Conservation (phyloP, 1,140 invertebrate species). For the Drosophila mauritiana region DNA sequence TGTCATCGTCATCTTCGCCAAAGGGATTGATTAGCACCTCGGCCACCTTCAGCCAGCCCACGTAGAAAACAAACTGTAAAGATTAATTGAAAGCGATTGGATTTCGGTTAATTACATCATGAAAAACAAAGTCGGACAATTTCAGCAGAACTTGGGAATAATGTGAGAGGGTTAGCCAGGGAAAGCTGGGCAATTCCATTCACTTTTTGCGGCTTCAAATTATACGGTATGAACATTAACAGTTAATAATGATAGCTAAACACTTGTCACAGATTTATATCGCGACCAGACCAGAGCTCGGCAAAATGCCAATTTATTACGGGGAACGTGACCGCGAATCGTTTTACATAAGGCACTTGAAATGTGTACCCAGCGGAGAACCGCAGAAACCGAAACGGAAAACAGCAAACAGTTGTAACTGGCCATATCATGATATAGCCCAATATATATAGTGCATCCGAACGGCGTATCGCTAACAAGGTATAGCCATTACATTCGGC, state of each 20-base stretch:
- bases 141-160: constrained; percentile 43
- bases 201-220: constrained; percentile 42
- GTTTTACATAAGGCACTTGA: constrained; percentile 81
- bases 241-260: constrained; percentile 43
- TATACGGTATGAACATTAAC: constrained; percentile 29
- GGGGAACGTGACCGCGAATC: constrained; percentile 62
- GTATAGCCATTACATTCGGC: constrained; percentile 65
- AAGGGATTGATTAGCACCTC: constrained; percentile 96
- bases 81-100: constrained; percentile 37
- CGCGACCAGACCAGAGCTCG: constrained; percentile 13
- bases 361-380: constrained; percentile 57
- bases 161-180: constrained; percentile 16
- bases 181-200: constrained; percentile 53
- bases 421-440: constrained; percentile 40
- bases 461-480: constrained; percentile 53
- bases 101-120: constrained; percentile 48
- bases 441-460: constrained; percentile 27
- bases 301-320: constrained; percentile 32
- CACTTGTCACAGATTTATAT: constrained; percentile 43
- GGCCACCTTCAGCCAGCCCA: constrained; percentile 98
- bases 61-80: constrained; percentile 97
- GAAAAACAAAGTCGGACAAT: constrained; percentile 13
- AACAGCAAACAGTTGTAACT: constrained; percentile 28
- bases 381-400: constrained; percentile 60
- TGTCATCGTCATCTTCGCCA: constrained; percentile 97